Percentiles rank a stretch among this genome's conserved stretches.
Conservation (phyloP, 2,888 invertebrate species). For the Phymatocera aterrima region DNA sequence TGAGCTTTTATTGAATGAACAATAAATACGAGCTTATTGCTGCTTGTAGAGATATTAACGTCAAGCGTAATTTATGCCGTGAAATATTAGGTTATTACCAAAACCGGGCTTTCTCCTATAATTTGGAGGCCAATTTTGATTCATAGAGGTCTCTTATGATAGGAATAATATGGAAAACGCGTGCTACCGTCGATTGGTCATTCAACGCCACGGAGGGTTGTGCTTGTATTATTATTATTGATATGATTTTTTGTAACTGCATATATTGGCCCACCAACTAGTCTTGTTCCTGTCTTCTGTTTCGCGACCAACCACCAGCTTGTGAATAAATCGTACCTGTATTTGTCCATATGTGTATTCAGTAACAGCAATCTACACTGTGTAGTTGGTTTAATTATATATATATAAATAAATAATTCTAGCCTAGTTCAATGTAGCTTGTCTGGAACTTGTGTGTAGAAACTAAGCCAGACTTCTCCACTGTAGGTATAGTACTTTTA, state of each 20-base stretch:
- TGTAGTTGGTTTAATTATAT: background rate
- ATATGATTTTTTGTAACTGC: background rate
- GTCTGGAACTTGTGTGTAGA: too few relatives aligned
- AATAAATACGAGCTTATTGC: slow-evolving; percentile 64
- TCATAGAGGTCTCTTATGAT: background rate
- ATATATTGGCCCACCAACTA: background rate
- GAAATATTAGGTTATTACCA: slow-evolving; percentile 62
- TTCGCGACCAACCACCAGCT: background rate
- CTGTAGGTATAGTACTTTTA: background rate
- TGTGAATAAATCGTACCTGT: background rate
- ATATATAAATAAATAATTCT: background rate
- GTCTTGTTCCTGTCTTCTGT: background rate
- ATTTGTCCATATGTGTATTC: background rate
- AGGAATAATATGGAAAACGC: slow-evolving; percentile 5
- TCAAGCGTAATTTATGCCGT: slow-evolving; percentile 59
- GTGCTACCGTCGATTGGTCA: background rate
- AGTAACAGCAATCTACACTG: background rate
- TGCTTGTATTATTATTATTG: background rate
- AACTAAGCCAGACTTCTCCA: background rate
- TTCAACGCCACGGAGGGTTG: background rate
- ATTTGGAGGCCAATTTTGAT: slow-evolving; percentile 15
- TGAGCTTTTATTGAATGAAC: slow-evolving; percentile 63
- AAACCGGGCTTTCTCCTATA: slow-evolving; percentile 49
- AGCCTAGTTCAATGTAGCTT: too few relatives aligned
- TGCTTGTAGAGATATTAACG: slow-evolving; percentile 54